Evolutionary conservation across 2,113 vertebrate species (phyloP).

Genomic region (Dascyllus trimaculatus): DNA sequence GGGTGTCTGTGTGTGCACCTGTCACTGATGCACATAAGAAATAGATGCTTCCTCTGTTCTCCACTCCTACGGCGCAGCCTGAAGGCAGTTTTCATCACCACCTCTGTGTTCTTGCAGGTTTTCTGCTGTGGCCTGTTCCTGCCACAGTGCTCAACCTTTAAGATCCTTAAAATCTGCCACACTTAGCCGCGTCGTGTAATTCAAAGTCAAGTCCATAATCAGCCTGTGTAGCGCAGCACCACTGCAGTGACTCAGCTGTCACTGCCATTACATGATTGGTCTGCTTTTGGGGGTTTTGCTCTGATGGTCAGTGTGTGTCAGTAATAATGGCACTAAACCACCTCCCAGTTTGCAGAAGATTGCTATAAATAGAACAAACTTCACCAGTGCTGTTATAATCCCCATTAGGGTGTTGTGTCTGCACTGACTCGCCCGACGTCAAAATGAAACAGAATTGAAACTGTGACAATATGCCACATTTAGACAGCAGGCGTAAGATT

Average conservation of each 20-base stretch:
- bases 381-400: constrained; percentile 41
- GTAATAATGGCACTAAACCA: constrained; percentile 51
- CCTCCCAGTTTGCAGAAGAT: constrained; percentile 41
- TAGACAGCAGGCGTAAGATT: no score
- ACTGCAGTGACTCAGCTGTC: constrained; percentile 17
- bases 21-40: constrained; percentile 63
- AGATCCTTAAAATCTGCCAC: constrained; percentile 47
- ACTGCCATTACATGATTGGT: constrained; percentile 45
- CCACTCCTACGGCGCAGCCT: constrained; percentile 73
- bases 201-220: constrained; percentile 54
- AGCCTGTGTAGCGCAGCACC: constrained; percentile 23
- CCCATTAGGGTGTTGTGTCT: constrained; percentile 19
- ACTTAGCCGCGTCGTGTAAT: constrained; percentile 34
- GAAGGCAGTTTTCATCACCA: constrained; percentile 75
- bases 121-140: constrained; percentile 40
- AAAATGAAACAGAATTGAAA: no score
- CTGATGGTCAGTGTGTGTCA: constrained; percentile 49
- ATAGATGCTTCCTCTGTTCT: constrained; percentile 70
- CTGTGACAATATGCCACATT: no score
- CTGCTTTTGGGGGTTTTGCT: constrained; percentile 44
- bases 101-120: constrained; percentile 53
- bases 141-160: constrained; percentile 29
- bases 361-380: constrained; percentile 15
- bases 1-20: constrained; percentile 61
- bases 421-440: constrained; percentile 8